phyloP scores from a whole-genome alignment of 2,888 invertebrate genomes.

The Girardia tigrina region DNA sequence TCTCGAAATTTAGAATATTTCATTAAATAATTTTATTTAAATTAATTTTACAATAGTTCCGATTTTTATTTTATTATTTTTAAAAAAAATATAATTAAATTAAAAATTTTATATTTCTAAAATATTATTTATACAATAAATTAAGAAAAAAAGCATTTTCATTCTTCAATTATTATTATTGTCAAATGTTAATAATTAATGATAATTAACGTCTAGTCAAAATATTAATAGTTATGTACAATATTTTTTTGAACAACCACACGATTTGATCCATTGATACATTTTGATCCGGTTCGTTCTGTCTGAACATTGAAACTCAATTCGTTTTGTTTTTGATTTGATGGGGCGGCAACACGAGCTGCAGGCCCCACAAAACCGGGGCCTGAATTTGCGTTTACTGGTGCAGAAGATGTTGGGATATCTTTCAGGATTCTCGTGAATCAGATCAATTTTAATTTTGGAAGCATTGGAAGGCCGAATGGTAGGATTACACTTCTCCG shows the following conservation, averaged over 20 bases:
- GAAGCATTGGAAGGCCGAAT: neutral
- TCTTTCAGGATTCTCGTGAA: neutral
- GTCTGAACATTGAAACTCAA: neutral
- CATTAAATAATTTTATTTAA: too few species aligned
- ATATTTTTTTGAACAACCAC: neutral
- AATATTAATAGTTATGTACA: neutral
- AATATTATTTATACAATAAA: too few species aligned
- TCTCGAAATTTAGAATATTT: too few species aligned
- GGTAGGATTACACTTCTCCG: neutral
- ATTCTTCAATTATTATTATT: too few species aligned
- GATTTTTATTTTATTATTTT: too few species aligned
- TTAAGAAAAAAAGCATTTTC: too few species aligned
- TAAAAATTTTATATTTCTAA: too few species aligned
- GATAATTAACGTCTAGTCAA: too few species aligned
- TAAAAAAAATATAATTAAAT: too few species aligned
- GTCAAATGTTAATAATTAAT: too few species aligned
- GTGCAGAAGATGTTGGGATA: neutral
- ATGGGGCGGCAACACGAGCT: neutral
- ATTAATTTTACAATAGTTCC: too few species aligned
- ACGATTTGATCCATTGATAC: neutral
- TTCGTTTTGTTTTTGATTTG: neutral
- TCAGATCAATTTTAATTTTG: neutral
- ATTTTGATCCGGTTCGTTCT: neutral
- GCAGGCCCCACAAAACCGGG: neutral
- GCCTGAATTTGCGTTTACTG: neutral